These are phyloP conservation scores for Pammene aurita DNA, from an alignment of 2,888 invertebrate species.

Conservation along the genomic window DNA sequence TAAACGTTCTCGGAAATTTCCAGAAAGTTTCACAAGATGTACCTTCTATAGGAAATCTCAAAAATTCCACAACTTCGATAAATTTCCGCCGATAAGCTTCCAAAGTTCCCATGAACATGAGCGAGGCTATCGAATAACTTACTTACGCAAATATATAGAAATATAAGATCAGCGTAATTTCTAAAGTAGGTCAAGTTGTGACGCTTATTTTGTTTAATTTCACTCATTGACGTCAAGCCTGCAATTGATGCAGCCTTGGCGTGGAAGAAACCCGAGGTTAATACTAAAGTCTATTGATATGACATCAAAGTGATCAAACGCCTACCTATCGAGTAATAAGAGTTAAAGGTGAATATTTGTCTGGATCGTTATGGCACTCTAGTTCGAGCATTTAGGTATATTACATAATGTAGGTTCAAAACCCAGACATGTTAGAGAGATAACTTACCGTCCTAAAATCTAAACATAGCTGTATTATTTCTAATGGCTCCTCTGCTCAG, in stretches of 20 bases:
- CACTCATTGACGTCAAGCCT: slow-evolving; percentile 32
- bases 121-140: neutral
- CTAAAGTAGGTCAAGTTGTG: slow-evolving; percentile 34
- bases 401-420: neutral
- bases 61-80: no score
- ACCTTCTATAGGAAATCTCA: no score
- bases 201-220: slow-evolving; percentile 40
- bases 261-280: slow-evolving; percentile 16
- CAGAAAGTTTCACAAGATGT: no score
- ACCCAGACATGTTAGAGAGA: no score
- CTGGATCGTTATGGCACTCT: neutral
- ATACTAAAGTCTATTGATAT: neutral
- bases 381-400: neutral
- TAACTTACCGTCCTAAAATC: no score
- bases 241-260: slow-evolving; percentile 3
- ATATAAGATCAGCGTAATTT: slow-evolving; percentile 30
- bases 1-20: no score
- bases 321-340: neutral
- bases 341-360: slow-evolving; percentile 7
- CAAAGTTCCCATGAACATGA: neutral
- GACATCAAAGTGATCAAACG: neutral
- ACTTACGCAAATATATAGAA: slow-evolving; percentile 18
- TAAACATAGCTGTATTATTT: no score
- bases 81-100: no score
- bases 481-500: no score